Percentiles rank a stretch among this genome's conserved stretches.
phyloP scores from a whole-genome alignment of 2,888 invertebrate species.

The Magallana nippona region DNA sequence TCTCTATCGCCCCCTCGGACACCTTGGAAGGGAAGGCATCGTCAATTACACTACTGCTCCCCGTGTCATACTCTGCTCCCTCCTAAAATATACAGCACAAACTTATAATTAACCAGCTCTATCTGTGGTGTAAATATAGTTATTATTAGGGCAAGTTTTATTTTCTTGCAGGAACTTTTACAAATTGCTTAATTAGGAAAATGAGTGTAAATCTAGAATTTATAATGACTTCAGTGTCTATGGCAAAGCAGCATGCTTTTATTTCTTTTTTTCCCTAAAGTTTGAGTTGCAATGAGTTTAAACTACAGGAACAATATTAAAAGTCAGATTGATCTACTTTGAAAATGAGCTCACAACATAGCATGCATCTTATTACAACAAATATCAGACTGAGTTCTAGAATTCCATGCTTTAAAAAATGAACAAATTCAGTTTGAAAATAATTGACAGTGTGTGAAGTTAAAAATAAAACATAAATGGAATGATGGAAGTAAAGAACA shows the following conservation, averaged over 20 bases:
- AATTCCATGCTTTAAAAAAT: too few relatives aligned
- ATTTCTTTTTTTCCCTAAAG: too few relatives aligned
- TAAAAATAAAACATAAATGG: neutral
- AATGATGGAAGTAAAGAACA: neutral
- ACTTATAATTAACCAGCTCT: neutral
- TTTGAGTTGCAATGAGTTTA: too few relatives aligned
- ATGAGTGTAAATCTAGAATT: too few relatives aligned
- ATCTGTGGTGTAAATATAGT: too few relatives aligned
- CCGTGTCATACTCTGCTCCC: conserved; percentile 70
- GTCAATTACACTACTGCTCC: conserved; percentile 63
- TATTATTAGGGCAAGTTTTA: neutral
- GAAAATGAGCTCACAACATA: neutral
- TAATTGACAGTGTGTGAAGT: too few relatives aligned
- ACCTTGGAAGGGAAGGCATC: conserved; percentile 64
- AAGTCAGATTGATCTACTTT: neutral
- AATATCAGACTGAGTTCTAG: too few relatives aligned
- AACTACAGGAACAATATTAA: neutral
- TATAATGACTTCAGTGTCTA: too few relatives aligned
- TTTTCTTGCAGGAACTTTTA: neutral
- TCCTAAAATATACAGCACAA: conserved; percentile 61
- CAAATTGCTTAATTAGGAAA: too few relatives aligned
- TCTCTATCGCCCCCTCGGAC: conserved; percentile 58
- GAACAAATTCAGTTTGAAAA: too few relatives aligned
- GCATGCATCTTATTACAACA: neutral
- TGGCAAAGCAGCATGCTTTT: too few relatives aligned